Evolutionary conservation across 2,113 vertebrate genomes (phyloP).

Genomic region (Furnarius figulus): DNA sequence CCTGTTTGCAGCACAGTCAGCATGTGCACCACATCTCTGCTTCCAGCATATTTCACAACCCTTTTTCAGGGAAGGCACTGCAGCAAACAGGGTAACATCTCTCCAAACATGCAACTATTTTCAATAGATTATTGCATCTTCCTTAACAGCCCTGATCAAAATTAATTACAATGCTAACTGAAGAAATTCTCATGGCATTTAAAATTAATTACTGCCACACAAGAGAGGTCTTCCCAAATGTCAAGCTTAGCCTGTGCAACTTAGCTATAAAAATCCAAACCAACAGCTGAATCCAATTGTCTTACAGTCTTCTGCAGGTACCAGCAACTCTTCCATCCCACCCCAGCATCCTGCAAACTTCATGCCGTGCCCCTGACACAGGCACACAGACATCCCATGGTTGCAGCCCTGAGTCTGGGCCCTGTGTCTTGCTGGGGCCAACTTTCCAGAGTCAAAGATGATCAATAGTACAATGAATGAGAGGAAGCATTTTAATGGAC

Average conservation of each 20-base stretch:
- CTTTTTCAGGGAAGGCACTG: rapidly evolving
- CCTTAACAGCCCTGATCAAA: neutral
- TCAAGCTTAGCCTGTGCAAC: neutral
- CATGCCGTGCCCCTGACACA: rapidly evolving
- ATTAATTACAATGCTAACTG: neutral
- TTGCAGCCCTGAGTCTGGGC: neutral
- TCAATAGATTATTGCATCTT: neutral
- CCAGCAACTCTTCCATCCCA: neutral
- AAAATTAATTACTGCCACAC: neutral
- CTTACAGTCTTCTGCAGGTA: neutral
- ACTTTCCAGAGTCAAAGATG: neutral
- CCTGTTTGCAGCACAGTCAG: neutral
- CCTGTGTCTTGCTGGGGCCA: too few relatives aligned
- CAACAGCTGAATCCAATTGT: neutral
- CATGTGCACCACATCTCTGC: neutral
- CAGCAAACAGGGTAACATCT: neutral
- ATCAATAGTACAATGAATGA: neutral
- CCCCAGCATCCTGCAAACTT: neutral
- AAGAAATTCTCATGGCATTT: neutral
- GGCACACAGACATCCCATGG: rapidly evolving
- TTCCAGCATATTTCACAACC: neutral
- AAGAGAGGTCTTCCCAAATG: neutral
- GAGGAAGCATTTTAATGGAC: neutral
- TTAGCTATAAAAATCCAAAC: neutral
- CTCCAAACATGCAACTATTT: neutral